phyloP scores from a whole-genome alignment of 2,888 invertebrate genomes.

The Campoplex nolae region DNA sequence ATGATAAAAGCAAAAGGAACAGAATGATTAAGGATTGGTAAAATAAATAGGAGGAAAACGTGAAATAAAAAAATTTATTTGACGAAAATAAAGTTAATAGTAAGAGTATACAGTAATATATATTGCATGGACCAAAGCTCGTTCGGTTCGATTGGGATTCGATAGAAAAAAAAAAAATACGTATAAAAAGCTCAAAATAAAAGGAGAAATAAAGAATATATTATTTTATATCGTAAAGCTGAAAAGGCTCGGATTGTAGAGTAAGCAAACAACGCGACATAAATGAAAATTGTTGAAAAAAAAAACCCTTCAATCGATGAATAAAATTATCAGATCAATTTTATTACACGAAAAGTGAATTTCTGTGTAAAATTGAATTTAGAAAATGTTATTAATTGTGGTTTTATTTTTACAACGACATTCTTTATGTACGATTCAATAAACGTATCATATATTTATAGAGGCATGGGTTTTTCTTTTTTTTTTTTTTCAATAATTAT shows the following conservation, averaged over 20 bases:
- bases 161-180: slow-evolving; percentile 40
- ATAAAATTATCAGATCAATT: slow-evolving; percentile 13
- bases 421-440: not conserved
- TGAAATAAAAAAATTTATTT: slow-evolving; percentile 63
- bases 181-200: slow-evolving; percentile 6
- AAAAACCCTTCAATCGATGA: slow-evolving; percentile 27
- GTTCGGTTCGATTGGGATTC: slow-evolving; percentile 3
- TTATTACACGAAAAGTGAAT: slow-evolving; percentile 25
- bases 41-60: slow-evolving; percentile 23
- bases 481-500: slow-evolving; percentile 25
- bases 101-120: slow-evolving; percentile 41
- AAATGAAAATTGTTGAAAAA: slow-evolving; percentile 25
- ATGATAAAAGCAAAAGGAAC: not conserved
- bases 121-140: slow-evolving; percentile 55
- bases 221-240: slow-evolving; percentile 22
- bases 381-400: not conserved
- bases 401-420: slow-evolving; percentile 1
- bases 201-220: slow-evolving; percentile 24
- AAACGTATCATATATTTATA: slow-evolving; percentile 17
- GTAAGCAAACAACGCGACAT: slow-evolving; percentile 21
- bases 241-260: slow-evolving; percentile 48
- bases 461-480: slow-evolving; percentile 36
- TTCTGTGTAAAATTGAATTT: slow-evolving; percentile 20
- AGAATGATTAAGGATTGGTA: not conserved
- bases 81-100: slow-evolving; percentile 35